phyloP scores from a whole-genome alignment of 2,888 invertebrate genomes.

The Melanostoma mellinum region DNA sequence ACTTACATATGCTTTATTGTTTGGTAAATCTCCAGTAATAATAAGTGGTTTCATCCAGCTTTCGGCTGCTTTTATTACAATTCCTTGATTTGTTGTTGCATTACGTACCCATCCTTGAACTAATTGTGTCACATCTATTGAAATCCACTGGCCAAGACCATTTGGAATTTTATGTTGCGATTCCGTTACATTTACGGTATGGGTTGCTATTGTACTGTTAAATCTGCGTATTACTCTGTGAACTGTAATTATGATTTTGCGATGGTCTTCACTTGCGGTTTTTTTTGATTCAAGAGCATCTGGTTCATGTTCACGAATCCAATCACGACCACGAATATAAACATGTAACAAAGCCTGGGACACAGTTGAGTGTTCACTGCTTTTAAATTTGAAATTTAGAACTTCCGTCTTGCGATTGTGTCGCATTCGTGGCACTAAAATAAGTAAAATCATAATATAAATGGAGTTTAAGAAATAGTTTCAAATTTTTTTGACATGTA shows the following conservation, averaged over 20 bases:
- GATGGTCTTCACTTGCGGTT: constrained; percentile 60
- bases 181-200: constrained; percentile 78
- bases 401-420: constrained; percentile 79
- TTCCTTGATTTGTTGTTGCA: constrained; percentile 89
- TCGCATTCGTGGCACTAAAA: constrained; percentile 77
- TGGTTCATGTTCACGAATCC: constrained; percentile 78
- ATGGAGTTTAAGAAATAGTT: not conserved
- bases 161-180: constrained; percentile 78
- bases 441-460: constrained; percentile 8
- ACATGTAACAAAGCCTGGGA: constrained; percentile 79
- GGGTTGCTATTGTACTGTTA: constrained; percentile 76
- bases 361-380: constrained; percentile 77
- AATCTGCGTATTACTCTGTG: constrained; percentile 77
- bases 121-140: constrained; percentile 88
- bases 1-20: constrained; percentile 83
- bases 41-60: constrained; percentile 86
- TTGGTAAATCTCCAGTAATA: constrained; percentile 84
- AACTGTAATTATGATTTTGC: constrained; percentile 77
- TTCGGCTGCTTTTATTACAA: constrained; percentile 88
- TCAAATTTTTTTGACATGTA: not conserved
- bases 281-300: constrained; percentile 68
- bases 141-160: constrained; percentile 85
- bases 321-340: constrained; percentile 79
- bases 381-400: constrained; percentile 78
- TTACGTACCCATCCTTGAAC: constrained; percentile 90